Percentiles rank a stretch among this genome's conserved stretches.
phyloP scores from a whole-genome alignment of 2,888 invertebrate species.

The Automeris io region DNA sequence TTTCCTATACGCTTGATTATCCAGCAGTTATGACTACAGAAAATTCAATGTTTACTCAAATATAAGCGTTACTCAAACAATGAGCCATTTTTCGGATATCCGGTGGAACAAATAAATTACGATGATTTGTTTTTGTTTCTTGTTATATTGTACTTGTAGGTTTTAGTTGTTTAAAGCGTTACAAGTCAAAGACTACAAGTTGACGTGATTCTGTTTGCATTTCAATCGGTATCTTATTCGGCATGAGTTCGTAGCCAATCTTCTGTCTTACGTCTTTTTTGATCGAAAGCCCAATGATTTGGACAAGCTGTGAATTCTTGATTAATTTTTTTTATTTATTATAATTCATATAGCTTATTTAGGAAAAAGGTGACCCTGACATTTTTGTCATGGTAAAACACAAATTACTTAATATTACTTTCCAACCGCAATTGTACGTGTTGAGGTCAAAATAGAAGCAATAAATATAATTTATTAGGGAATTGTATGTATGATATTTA shows the following conservation, averaged over 20 bases:
- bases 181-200: neutral
- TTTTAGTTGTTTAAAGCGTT: neutral
- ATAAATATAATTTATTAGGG: constrained; percentile 5
- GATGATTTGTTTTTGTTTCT: constrained; percentile 1
- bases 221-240: neutral
- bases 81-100: constrained; percentile 5
- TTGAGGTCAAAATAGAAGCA: constrained; percentile 6
- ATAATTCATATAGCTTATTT: constrained; percentile 4
- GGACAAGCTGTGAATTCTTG: constrained; percentile 11
- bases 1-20: too few relatives aligned
- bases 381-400: neutral
- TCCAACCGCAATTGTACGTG: constrained; percentile 3
- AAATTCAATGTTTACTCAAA: too few relatives aligned
- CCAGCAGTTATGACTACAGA: too few relatives aligned
- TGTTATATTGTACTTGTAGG: constrained; percentile 4
- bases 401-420: constrained; percentile 1
- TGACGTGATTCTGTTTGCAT: neutral
- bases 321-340: neutral
- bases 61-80: too few relatives aligned
- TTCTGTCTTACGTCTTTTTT: constrained; percentile 10
- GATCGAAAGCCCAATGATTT: constrained; percentile 17
- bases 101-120: constrained; percentile 9
- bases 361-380: constrained; percentile 3
- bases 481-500: neutral
- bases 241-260: constrained; percentile 10